These are phyloP conservation scores for Netelia fuscicornis DNA, from an alignment of 2,888 invertebrate genomes.

Conservation along the genomic window DNA sequence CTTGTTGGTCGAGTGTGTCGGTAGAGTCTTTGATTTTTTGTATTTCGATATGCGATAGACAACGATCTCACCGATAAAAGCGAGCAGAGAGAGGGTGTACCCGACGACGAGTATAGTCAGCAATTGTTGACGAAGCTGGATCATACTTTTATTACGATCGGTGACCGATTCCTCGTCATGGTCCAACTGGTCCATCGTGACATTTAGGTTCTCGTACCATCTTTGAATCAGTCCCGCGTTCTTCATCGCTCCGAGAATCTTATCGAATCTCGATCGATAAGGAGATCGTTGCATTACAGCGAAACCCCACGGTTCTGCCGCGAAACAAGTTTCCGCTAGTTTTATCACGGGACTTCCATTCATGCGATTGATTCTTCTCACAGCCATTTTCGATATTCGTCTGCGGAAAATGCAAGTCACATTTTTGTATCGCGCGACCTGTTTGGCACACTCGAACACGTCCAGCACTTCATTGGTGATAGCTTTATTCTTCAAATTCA, in stretches of 20 bases:
- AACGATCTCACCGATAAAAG: not conserved
- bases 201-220: not conserved
- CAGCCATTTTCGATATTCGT: slow-evolving; percentile 28
- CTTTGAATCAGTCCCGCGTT: not conserved
- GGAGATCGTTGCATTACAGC: not conserved
- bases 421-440: slow-evolving; percentile 42
- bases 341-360: not conserved
- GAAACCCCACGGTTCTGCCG: not conserved
- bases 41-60: not conserved
- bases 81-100: slow-evolving; percentile 5
- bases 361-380: not conserved
- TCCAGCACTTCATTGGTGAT: not conserved
- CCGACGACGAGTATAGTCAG: not conserved
- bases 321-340: not conserved
- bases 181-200: not conserved
- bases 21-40: not conserved
- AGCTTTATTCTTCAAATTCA: slow-evolving; percentile 44
- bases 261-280: not conserved
- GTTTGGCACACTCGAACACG: slow-evolving; percentile 26
- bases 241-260: not conserved
- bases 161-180: not conserved
- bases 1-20: no score
- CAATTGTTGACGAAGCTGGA: not conserved
- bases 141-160: not conserved
- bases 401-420: slow-evolving; percentile 56